These are phyloP conservation scores for Grallaria varia DNA, from an alignment of 2,113 vertebrate genomes.

Conservation along the genomic window DNA sequence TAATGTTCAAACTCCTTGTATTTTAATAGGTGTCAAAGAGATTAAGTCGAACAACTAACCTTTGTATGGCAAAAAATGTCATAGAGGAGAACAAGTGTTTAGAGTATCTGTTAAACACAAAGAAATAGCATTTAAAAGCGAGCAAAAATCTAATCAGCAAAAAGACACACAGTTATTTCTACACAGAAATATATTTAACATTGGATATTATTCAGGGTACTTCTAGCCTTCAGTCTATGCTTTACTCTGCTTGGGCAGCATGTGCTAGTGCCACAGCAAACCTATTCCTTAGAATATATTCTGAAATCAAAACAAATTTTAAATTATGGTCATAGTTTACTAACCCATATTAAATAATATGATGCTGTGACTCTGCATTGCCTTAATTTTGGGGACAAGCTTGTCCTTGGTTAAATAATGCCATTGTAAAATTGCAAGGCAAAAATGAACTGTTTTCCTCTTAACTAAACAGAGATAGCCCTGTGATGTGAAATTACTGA, in stretches of 20 bases:
- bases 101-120: constrained; percentile 15
- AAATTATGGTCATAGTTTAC: constrained; percentile 58
- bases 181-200: background rate
- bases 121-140: background rate
- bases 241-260: background rate
- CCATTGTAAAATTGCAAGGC: constrained; percentile 62
- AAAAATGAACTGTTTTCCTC: constrained; percentile 69
- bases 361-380: constrained; percentile 43
- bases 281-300: background rate
- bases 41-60: constrained; percentile 59
- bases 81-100: constrained; percentile 1
- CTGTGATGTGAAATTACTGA: constrained; percentile 73
- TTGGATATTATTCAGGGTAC: background rate
- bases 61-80: constrained; percentile 2
- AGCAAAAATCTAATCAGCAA: constrained; percentile 11
- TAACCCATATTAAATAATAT: constrained; percentile 56
- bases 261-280: background rate
- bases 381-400: constrained; percentile 21
- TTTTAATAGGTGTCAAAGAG: constrained; percentile 36
- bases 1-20: constrained; percentile 44
- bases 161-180: constrained; percentile 46
- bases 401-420: constrained; percentile 68
- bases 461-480: constrained; percentile 74
- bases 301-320: constrained; percentile 29
- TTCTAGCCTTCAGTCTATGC: constrained; percentile 13